Base-by-base conservation (phyloP, 2,888 invertebrate genomes). In the Morpho achilles region DNA sequence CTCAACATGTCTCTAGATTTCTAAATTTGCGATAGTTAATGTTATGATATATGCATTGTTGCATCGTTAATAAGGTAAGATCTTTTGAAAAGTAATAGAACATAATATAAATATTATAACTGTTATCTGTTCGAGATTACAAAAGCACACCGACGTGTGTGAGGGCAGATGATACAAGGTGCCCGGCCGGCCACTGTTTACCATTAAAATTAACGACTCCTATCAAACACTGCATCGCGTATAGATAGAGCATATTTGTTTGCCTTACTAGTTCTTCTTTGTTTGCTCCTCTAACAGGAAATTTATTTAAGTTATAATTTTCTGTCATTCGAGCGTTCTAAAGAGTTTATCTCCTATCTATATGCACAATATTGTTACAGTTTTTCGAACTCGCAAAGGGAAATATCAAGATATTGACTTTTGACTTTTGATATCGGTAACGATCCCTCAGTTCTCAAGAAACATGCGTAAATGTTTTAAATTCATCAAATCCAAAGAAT, bases 261-360 rank as follows among this genome's bases (percentile, higher is more conserved):
- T 87, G 68, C 75, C 62, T 73, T 79, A 77, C 82, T 71, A 76
- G 80, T 84, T 86, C 80, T 76, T 76, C 72, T 76, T 77, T 89
- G 89, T 90, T 88, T 87, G 77, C 82, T 73, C 61, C 69, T 65
- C 76, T 79, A 84, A 87, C 89, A 87, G 89, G 89, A 90, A 87
- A 90, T 89, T 88, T 87, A 88, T 88, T 88, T 84, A 76, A 83
- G 82, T 82, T 83, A 84, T 87, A 87, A 87, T 87, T 85, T 88
- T 85, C 80, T 89, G 87, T 85, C 85, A 88, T 87, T 84, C 73
- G 72, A 67, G 73, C 77, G 72, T 74, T 77, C 71, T 70, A 74
- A 80, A 80, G 77, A 76, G 78, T 79, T 80, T 77, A 76, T 78
- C 69, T 69, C 58, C 61, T 62, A 67, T 66, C 64, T 68, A 70